Conservation (phyloP, 1,140 invertebrate genomes). For the Philopotamus ludificatus region DNA sequence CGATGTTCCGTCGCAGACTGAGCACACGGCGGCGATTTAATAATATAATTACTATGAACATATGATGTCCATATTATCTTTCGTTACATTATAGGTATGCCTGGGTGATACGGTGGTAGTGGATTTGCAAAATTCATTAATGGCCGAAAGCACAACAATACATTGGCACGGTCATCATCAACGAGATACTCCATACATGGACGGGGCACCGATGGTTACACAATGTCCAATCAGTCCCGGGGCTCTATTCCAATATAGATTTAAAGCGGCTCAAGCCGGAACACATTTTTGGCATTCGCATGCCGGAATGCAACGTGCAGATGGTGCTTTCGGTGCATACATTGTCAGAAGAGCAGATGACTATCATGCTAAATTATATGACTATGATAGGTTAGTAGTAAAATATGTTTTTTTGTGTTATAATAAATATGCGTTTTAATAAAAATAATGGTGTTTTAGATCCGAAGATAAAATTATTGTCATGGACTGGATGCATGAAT, state of each 20-base stretch:
- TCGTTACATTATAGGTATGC: slow-evolving; percentile 71
- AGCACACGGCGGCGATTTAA: too few species aligned
- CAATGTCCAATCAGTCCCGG: slow-evolving; percentile 87
- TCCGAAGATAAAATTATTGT: slow-evolving; percentile 71
- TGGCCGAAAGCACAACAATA: slow-evolving; percentile 77
- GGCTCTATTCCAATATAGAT: slow-evolving; percentile 71
- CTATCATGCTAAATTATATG: slow-evolving; percentile 62
- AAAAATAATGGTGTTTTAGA: slow-evolving; percentile 52
- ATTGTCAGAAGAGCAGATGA: slow-evolving; percentile 67
- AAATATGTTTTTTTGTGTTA: background rate
- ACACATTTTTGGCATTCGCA: slow-evolving; percentile 93
- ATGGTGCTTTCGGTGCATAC: slow-evolving; percentile 76
- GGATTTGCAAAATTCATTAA: slow-evolving; percentile 79
- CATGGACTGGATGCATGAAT: slow-evolving; percentile 76
- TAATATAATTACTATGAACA: too few species aligned
- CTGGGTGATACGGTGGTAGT: slow-evolving; percentile 76
- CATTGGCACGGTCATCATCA: slow-evolving; percentile 90
- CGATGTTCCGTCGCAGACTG: too few species aligned
- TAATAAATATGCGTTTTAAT: background rate
- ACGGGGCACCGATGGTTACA: slow-evolving; percentile 86
- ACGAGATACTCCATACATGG: slow-evolving; percentile 79
- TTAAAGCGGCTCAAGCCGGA: slow-evolving; percentile 67
- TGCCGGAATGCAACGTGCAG: slow-evolving; percentile 75
- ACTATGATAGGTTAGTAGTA: slow-evolving; percentile 62
- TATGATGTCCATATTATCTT: too few species aligned